These are phyloP conservation scores for Pandemis heparana DNA, from an alignment of 2,888 invertebrate genomes.

Conservation along the genomic window DNA sequence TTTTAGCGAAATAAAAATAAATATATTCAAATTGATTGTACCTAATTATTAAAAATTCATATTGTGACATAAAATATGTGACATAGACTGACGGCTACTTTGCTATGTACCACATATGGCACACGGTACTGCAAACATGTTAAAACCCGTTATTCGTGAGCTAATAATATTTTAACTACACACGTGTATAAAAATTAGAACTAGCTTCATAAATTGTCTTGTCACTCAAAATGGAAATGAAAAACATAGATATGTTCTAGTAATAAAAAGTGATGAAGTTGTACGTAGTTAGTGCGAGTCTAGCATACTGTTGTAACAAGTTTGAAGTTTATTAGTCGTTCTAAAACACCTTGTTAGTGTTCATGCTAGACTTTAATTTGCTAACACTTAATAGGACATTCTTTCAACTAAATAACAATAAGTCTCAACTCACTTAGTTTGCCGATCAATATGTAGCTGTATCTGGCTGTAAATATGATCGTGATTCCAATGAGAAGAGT, in stretches of 20 bases:
- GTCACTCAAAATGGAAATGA: constrained; percentile 22
- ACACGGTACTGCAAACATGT: not conserved
- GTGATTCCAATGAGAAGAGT: constrained; percentile 11
- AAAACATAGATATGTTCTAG: constrained; percentile 16
- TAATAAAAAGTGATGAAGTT: constrained; percentile 18
- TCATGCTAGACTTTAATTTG: constrained; percentile 39
- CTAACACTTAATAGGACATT: constrained; percentile 30
- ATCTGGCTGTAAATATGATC: constrained; percentile 1
- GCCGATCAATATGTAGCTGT: not conserved
- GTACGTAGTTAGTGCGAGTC: not conserved
- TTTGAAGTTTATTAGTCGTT: constrained; percentile 21
- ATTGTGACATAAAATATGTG: not conserved
- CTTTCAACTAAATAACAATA: not conserved
- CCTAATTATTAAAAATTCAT: too few relatives aligned
- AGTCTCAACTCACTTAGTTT: not conserved
- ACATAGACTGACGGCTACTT: not conserved
- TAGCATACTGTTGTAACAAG: constrained; percentile 10
- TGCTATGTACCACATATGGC: not conserved
- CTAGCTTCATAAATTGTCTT: constrained; percentile 10
- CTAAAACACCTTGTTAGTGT: constrained; percentile 17
- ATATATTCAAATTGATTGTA: too few relatives aligned
- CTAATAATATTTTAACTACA: not conserved
- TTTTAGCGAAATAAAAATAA: too few relatives aligned
- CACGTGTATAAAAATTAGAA: constrained; percentile 3
- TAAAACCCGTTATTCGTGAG: not conserved